These are phyloP conservation scores for Heterodera filipjevi DNA, from an alignment of 2,888 invertebrate genomes.

Conservation along the genomic window DNA sequence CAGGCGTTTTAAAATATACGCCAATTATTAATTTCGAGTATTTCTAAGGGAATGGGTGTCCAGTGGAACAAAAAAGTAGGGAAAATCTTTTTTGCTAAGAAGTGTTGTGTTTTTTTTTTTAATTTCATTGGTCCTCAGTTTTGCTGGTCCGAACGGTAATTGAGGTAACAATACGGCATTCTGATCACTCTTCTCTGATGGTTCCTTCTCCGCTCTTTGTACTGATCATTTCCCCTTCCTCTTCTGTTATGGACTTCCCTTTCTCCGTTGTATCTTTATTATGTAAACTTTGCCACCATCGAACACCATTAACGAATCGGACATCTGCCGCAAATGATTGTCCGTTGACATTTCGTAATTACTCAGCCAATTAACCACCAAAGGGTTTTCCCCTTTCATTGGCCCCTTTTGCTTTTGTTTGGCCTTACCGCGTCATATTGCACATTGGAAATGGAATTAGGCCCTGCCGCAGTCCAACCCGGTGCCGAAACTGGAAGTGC, in stretches of 20 bases:
- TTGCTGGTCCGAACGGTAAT: too few relatives aligned
- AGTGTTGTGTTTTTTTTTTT: too few relatives aligned
- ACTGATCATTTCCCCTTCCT: not conserved
- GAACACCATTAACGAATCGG: conserved; percentile 27
- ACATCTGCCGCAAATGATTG: not conserved
- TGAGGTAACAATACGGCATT: too few relatives aligned
- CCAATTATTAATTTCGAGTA: too few relatives aligned
- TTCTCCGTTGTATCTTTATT: not conserved
- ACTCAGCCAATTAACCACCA: not conserved
- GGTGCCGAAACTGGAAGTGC: not conserved
- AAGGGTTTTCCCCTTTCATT: not conserved
- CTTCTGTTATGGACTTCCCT: not conserved
- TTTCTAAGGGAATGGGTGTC: too few relatives aligned
- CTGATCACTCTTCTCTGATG: too few relatives aligned
- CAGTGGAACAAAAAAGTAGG: too few relatives aligned
- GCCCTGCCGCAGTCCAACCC: not conserved
- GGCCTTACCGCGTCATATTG: conserved; percentile 26
- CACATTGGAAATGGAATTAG: conserved; percentile 25
- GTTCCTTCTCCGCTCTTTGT: too few relatives aligned
- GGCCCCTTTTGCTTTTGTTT: not conserved
- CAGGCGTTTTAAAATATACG: too few relatives aligned
- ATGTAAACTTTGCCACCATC: conserved; percentile 21
- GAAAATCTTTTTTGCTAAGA: too few relatives aligned
- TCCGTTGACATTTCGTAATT: too few relatives aligned
- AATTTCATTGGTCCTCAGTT: too few relatives aligned